These are phyloP conservation scores for Perca schrenkii DNA, from an alignment of 2,113 vertebrate genomes.

Conservation along the genomic window DNA sequence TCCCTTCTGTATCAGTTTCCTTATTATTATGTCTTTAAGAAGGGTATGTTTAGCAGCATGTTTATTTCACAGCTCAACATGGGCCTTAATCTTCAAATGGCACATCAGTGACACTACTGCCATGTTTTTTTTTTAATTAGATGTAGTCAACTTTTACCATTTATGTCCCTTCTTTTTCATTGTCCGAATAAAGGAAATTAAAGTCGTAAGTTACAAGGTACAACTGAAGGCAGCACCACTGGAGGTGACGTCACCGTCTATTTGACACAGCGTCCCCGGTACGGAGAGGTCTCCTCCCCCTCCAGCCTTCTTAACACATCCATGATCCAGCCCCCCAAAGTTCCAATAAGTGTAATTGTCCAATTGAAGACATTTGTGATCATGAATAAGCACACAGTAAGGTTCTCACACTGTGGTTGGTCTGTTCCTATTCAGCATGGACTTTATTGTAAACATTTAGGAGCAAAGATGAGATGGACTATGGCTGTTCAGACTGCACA, in stretches of 20 bases:
- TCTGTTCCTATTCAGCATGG: constrained; percentile 5
- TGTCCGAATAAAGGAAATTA: neutral
- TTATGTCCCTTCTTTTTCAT: too few relatives aligned
- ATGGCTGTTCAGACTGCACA: neutral
- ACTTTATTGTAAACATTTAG: constrained; percentile 65
- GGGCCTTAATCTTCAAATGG: neutral
- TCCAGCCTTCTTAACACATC: neutral
- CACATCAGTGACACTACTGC: too few relatives aligned
- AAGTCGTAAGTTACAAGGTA: neutral
- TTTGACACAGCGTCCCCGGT: constrained; percentile 23
- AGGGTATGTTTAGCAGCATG: neutral
- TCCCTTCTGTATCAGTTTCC: too few relatives aligned
- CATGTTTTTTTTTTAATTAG: neutral
- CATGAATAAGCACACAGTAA: constrained; percentile 10
- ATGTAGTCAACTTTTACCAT: neutral
- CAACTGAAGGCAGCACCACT: constrained; percentile 50
- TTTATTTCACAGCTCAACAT: neutral
- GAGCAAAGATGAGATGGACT: neutral
- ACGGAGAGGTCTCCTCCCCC: constrained; percentile 58
- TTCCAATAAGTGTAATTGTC: constrained; percentile 1
- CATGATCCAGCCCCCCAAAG: neutral
- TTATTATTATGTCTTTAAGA: neutral
- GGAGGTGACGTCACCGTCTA: constrained; percentile 59
- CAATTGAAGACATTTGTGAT: neutral
- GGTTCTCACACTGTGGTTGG: neutral